These are phyloP conservation scores for Cebidichthys violaceus DNA, from an alignment of 2,113 vertebrate species.

Conservation along the genomic window DNA sequence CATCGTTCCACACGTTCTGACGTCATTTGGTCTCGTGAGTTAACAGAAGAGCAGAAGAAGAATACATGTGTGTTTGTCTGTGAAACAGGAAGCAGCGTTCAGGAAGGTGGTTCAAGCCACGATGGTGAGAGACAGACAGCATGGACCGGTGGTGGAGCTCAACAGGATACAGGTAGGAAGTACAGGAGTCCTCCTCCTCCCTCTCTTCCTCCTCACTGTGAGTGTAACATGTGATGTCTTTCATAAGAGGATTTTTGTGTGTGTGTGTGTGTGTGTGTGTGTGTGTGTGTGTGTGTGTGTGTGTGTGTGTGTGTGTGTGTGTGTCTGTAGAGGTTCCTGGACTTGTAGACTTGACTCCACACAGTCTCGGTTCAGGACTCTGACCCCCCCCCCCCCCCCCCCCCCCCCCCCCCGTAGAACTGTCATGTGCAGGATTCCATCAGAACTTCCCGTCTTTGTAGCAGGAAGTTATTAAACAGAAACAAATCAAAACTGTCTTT, in stretches of 20 bases:
- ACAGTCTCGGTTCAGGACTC: slow-evolving; percentile 12
- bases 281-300: slow-evolving; percentile 24
- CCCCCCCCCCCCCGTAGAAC: slow-evolving; percentile 11
- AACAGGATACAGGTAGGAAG: slow-evolving; percentile 93
- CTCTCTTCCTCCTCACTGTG: not conserved
- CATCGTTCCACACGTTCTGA: too few species aligned
- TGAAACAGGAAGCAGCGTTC: slow-evolving; percentile 94
- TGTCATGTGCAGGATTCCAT: slow-evolving; percentile 45
- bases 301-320: slow-evolving; percentile 30
- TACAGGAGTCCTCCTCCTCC: not conserved
- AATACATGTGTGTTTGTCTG: not conserved
- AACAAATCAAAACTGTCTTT: slow-evolving; percentile 4
- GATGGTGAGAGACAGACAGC: slow-evolving; percentile 97
- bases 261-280: slow-evolving; percentile 30
- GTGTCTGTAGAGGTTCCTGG: slow-evolving; percentile 41
- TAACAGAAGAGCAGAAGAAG: too few species aligned
- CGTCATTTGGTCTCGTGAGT: too few species aligned
- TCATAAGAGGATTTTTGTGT: slow-evolving; percentile 62
- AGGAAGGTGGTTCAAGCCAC: slow-evolving; percentile 98
- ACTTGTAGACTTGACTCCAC: slow-evolving; percentile 30
- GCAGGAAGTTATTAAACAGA: slow-evolving; percentile 30
- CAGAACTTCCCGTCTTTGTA: slow-evolving; percentile 10
- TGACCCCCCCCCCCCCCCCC: not conserved
- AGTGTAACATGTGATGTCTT: slow-evolving; percentile 69
- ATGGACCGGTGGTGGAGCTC: slow-evolving; percentile 96